Evolutionary conservation across 1,140 invertebrate genomes (phyloP), one percentile per base, ranked within the genome.

Genomic region (Leptopilina boulardi): DNA sequence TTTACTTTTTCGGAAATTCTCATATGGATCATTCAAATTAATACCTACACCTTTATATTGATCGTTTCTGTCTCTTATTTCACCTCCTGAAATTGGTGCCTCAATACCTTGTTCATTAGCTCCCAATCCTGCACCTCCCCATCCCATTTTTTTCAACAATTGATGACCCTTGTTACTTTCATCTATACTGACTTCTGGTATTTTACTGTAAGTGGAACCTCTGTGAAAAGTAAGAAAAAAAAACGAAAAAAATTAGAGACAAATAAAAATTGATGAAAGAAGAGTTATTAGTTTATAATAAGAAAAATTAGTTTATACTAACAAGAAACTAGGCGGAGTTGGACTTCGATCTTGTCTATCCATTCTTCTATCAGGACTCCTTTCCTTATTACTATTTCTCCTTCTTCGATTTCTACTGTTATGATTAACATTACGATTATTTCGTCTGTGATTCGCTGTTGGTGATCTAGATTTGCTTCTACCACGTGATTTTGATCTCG

Each of bases 1-100:
- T 92, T 98, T 99, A 87, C 96, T 98, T 91, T 99, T 99, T 75
- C 98, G 93, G 91, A 99, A 99, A 87, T 97, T 97, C 91, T 99
- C 98, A 88, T 98, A 99, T 0, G 98, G 98, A 92, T 98, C 97
- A 86, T 96, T 97, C 76, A 98, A 91, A 87, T 95, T 97, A 75
- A 97, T 94, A 51, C 98, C 98, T 66, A 99, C 94, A 80, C 97
- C 97, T 93, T 97, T 98, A 88, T 97, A 99, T 91, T 96, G 95
- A 89, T 99, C 97, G 76, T 94, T 94, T 79, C 94, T 93, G 87
- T 99, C 98, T n/a, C 98, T 91, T 44, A 98, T 96, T 86, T 98
- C 96, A 42, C 96, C 98, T 0, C 96, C 97, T 44, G 96, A 95
- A 79, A 99, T 98, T 0, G 98, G 98, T 81, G 97, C 95, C 80